Percentiles rank a stretch among this genome's conserved stretches.
Evolutionary conservation across 2,797 vertebrate species (phyloP).

Genomic region (Squalus acanthias): DNA sequence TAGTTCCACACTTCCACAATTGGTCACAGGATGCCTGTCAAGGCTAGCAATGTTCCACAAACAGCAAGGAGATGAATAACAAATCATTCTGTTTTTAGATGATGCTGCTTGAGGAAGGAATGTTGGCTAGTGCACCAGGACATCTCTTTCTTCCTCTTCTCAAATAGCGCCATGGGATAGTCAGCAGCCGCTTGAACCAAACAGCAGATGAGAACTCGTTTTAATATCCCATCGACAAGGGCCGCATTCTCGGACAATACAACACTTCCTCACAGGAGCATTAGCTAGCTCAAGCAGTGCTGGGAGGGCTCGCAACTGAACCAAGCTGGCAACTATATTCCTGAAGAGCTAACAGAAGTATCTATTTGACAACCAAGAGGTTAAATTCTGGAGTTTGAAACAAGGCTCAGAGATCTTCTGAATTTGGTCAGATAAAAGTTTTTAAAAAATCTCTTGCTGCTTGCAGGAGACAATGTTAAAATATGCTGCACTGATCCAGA

Average conservation of each 20-base stretch:
- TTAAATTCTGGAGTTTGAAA: neutral
- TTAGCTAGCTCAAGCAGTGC: neutral
- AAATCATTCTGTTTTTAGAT: conserved; percentile 27
- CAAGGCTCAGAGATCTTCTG: neutral
- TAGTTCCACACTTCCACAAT: neutral
- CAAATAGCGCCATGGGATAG: neutral
- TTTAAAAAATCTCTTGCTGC: neutral
- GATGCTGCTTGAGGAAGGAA: neutral
- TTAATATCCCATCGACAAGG: neutral
- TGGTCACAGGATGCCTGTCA: neutral
- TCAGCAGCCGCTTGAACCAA: neutral
- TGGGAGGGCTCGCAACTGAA: neutral
- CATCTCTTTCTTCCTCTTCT: neutral
- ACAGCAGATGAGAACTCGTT: neutral
- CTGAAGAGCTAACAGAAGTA: neutral
- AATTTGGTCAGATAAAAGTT: neutral
- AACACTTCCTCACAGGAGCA: neutral
- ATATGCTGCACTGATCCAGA: neutral
- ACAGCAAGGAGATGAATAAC: neutral
- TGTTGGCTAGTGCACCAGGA: neutral
- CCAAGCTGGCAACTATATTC: neutral
- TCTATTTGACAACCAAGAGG: neutral
- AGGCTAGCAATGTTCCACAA: neutral
- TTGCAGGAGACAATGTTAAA: conserved; percentile 8
- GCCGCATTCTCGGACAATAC: neutral